Base-by-base conservation (phyloP, 2,888 invertebrate genomes). In the Eutolmus rufibarbis region DNA sequence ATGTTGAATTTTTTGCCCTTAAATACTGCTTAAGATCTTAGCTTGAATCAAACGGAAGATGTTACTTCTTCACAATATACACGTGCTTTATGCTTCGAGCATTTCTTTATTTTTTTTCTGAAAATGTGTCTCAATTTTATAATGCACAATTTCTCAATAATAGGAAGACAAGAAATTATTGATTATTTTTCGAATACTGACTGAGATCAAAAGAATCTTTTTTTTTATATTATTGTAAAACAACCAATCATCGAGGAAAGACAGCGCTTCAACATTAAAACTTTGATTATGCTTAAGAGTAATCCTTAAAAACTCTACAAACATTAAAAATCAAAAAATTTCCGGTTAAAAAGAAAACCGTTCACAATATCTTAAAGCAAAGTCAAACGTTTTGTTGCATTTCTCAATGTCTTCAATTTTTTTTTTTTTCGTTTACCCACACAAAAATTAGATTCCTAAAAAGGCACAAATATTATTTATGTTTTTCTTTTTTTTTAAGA, bases 361-460 rank as follows among this genome's bases (percentile, higher is more conserved):
- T 40, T 78, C 37, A 78, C 40, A 82, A 57, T 78, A 78, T 43
- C 31, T 57, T 37, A 82, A 82, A 37, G n/a, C 31, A 43, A 46
- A 34, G 57, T 82, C 37, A 82, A 76, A 57, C 34, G 57, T 56
- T 82, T 82, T 66, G 16, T 82, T 82, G 57, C n/a, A 82, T 86
- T 86, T 86, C 74, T 57, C 78, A 78, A 56, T 78, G 37, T 86
- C 56, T 78, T 56, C 37, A 37, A 37, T 57, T 86, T 76, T 28
- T 51, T 56, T 43, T 43, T 43, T 51, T 40, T 66, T 40, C 28
- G 34, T 34, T 57, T 23, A 86, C 37, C 51, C 85, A 86, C 51
- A 57, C 74, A 56, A 74, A 86, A 86, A 86, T 86, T 86, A 86
- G 77, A 86, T 78, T 86, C 78, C 86, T 86, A 86, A 86, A 86